Evolutionary conservation across 30 jellyfish, hydroid and myxozoan species (phyloP).

Genomic region (Turritopsis dohrnii): DNA sequence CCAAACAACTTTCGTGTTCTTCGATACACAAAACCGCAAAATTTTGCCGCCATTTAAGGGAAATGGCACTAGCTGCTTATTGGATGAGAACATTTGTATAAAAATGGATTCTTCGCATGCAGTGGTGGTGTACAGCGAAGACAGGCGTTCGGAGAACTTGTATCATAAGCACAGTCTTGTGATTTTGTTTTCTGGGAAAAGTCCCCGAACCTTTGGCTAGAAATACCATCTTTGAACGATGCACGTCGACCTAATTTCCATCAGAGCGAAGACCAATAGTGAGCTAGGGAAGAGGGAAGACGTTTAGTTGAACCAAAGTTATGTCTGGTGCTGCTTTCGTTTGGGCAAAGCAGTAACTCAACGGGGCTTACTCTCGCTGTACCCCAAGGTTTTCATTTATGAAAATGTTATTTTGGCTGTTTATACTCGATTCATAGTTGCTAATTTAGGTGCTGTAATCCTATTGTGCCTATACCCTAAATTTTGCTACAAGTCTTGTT

Average conservation of each 20-base stretch:
- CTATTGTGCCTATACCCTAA: too few species aligned
- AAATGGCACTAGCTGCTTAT: slow-evolving; percentile 19
- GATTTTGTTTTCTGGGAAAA: slow-evolving; percentile 71
- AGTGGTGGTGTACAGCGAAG: slow-evolving; percentile 91
- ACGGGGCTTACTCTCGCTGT: slow-evolving; percentile 98
- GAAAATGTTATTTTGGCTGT: neutral
- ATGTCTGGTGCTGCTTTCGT: slow-evolving; percentile 78
- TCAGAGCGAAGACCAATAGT: slow-evolving; percentile 87
- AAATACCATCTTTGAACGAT: slow-evolving; percentile 74
- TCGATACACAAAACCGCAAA: slow-evolving; percentile 20
- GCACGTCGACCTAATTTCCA: slow-evolving; percentile 39
- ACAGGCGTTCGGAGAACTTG: slow-evolving; percentile 68
- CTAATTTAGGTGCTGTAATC: too few species aligned
- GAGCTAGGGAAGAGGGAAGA: slow-evolving; percentile 71
- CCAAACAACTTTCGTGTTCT: slow-evolving; percentile 30
- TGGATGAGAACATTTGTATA: neutral
- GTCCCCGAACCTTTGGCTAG: slow-evolving; percentile 95
- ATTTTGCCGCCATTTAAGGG: slow-evolving; percentile 2
- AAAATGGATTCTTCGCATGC: neutral
- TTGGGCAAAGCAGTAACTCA: slow-evolving; percentile 77
- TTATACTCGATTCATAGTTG: too few species aligned
- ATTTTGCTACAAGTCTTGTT: too few species aligned
- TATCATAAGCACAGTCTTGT: slow-evolving; percentile 34
- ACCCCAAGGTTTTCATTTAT: slow-evolving; percentile 52
- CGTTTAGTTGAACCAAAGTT: slow-evolving; percentile 74